These are phyloP conservation scores for Protobothrops flavoviridis DNA, from an alignment of 2,113 vertebrate genomes.

Conservation along the genomic window DNA sequence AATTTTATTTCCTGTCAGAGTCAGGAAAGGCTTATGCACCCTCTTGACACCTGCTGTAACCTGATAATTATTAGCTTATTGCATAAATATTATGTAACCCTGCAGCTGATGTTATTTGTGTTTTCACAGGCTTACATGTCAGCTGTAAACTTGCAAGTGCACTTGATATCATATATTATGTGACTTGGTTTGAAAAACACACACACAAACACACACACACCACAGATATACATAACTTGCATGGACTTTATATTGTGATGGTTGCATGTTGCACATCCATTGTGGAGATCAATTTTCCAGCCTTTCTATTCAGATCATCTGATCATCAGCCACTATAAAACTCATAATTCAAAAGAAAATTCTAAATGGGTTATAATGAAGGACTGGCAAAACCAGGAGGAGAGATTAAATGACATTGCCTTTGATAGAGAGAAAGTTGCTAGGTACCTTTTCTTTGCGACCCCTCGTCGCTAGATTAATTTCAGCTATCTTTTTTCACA, in stretches of 20 bases:
- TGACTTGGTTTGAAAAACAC: not conserved
- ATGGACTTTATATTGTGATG: not conserved
- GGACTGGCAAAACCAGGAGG: constrained; percentile 6
- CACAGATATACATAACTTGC: not conserved
- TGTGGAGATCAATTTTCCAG: not conserved
- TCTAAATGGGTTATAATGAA: constrained; percentile 32
- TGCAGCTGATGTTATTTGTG: not conserved
- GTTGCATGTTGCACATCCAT: not conserved
- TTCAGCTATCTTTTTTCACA: constrained; percentile 51
- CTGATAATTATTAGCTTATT: not conserved
- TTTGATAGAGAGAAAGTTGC: constrained; percentile 18
- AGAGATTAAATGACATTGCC: constrained; percentile 10
- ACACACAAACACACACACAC: not conserved
- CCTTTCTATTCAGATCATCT: constrained; percentile 6
- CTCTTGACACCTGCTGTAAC: not conserved
- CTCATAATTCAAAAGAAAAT: constrained; percentile 36
- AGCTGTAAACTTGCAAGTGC: not conserved
- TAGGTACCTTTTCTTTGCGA: not conserved
- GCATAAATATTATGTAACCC: not conserved
- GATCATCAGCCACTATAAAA: constrained; percentile 17
- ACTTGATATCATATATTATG: not conserved
- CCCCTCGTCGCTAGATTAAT: constrained; percentile 4
- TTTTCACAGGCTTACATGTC: not conserved
- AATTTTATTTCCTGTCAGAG: not conserved
- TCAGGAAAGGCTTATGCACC: not conserved